These are phyloP conservation scores for Therioaphis trifolii DNA, from an alignment of 2,888 invertebrate genomes.

Conservation along the genomic window DNA sequence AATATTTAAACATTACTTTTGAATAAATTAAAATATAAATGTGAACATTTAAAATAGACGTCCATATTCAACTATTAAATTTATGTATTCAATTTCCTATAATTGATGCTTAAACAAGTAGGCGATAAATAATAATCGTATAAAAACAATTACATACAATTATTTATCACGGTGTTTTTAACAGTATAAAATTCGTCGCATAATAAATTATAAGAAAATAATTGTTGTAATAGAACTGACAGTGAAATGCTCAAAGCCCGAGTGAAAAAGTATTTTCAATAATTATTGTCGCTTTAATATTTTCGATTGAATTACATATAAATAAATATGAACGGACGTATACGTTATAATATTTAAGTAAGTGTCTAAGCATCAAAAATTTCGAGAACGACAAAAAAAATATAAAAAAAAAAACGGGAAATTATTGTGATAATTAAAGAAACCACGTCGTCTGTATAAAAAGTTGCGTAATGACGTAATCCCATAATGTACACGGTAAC, in stretches of 20 bases:
- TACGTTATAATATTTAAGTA: not conserved
- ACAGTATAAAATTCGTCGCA: not conserved
- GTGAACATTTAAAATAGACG: not conserved
- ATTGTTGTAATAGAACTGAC: conserved; percentile 28
- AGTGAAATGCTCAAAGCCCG: not conserved
- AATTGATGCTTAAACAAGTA: not conserved
- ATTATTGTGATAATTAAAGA: conserved; percentile 37
- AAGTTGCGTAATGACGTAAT: conserved; percentile 48
- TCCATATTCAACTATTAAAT: not conserved
- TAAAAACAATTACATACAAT: not conserved
- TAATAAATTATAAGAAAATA: conserved; percentile 1
- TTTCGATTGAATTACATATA: no score
- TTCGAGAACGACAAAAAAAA: not conserved
- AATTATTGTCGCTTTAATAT: not conserved
- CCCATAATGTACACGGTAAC: conserved; percentile 31
- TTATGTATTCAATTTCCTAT: not conserved
- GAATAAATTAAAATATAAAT: not conserved
- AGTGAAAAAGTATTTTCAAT: conserved; percentile 4
- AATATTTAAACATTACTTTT: no score
- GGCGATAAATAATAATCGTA: not conserved
- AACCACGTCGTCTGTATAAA: conserved; percentile 27
- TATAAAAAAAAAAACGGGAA: conserved; percentile 22
- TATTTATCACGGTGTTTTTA: not conserved
- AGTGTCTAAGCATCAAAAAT: no score
- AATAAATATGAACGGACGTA: no score